These are phyloP conservation scores for Digitonthophagus gazella DNA, from an alignment of 2,888 invertebrate species.

Conservation along the genomic window DNA sequence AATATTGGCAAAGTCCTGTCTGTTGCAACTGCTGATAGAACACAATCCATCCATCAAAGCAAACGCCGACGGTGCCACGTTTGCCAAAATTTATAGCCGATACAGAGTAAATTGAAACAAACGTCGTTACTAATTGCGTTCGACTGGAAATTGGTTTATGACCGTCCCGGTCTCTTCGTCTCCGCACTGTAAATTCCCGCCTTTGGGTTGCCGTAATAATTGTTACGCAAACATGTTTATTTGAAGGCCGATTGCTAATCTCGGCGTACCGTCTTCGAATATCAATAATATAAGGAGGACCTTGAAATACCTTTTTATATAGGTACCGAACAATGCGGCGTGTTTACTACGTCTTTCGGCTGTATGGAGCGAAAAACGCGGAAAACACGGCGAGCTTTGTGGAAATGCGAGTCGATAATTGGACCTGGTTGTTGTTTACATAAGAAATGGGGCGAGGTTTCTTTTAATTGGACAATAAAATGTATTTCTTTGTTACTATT, in stretches of 20 bases:
- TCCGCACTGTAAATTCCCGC: not conserved
- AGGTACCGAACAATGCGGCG: too few species aligned
- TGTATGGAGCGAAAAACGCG: too few species aligned
- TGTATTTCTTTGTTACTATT: too few species aligned
- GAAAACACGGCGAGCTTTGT: too few species aligned
- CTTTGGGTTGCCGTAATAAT: not conserved
- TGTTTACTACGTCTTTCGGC: too few species aligned
- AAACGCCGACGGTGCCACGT: not conserved
- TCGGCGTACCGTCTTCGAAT: not conserved
- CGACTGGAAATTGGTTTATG: not conserved
- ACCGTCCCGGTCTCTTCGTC: not conserved
- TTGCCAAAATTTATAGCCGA: not conserved
- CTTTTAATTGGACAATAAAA: too few species aligned
- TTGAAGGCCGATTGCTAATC: not conserved
- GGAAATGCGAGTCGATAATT: too few species aligned
- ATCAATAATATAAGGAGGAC: not conserved
- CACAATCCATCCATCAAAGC: not conserved
- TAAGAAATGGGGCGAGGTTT: too few species aligned
- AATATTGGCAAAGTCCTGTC: not conserved
- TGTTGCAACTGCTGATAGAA: not conserved
- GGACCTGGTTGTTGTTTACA: too few species aligned
- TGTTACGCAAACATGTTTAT: not conserved
- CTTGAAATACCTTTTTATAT: not conserved
- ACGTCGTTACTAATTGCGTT: not conserved
- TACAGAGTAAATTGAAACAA: not conserved